Evolutionary conservation across 2,888 invertebrate genomes (phyloP).

Genomic region (Lottia gigantea): DNA sequence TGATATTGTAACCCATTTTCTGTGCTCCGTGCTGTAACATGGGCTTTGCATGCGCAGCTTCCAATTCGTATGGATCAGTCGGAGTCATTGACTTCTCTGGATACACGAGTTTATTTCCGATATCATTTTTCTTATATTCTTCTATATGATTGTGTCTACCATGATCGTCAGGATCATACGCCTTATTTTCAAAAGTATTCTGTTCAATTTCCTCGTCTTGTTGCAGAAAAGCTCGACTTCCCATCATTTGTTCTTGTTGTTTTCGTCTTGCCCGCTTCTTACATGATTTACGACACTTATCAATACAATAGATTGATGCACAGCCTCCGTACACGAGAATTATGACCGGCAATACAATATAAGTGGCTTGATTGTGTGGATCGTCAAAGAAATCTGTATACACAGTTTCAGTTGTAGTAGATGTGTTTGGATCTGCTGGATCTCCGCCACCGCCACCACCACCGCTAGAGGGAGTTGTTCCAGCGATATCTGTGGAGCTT

Average conservation of each 20-base stretch:
- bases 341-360: not conserved
- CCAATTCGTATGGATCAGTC: not conserved
- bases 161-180: not conserved
- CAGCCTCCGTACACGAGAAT: not conserved
- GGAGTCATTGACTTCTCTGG: not conserved
- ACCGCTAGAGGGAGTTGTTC: not conserved
- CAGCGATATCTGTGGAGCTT: too few species aligned
- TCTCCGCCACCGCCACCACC: not conserved
- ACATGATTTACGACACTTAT: not conserved
- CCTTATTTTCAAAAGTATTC: not conserved
- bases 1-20: constrained; percentile 2
- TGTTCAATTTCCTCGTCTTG: not conserved
- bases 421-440: too few species aligned
- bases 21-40: not conserved
- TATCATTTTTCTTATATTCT: not conserved
- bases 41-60: not conserved
- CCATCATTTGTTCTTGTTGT: not conserved
- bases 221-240: not conserved
- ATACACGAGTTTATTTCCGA: not conserved
- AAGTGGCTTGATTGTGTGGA: not conserved
- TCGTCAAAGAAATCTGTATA: not conserved
- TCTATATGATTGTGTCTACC: not conserved
- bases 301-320: not conserved
- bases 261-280: not conserved
- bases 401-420: not conserved